Evolutionary conservation across 2,113 vertebrate species (phyloP).

Genomic region (Lepidothrix coronata): DNA sequence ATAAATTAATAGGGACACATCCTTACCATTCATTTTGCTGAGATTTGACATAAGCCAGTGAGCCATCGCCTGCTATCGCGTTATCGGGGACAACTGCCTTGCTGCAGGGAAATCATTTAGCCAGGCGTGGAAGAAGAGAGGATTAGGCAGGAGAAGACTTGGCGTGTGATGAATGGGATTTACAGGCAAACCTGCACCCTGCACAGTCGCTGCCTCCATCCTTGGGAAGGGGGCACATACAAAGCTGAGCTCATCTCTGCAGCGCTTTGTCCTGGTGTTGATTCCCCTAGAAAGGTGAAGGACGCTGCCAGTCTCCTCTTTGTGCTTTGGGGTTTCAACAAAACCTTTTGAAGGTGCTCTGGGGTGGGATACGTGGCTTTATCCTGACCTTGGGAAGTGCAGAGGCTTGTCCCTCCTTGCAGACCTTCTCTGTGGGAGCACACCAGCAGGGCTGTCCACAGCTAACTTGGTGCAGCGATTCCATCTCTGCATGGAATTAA

Average conservation of each 20-base stretch:
- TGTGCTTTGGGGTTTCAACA: neutral
- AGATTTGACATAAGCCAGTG: neutral
- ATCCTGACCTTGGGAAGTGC: neutral
- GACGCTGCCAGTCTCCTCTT: neutral
- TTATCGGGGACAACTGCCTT: neutral
- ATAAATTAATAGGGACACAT: neutral
- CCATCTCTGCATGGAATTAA: neutral
- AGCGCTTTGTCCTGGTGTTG: neutral
- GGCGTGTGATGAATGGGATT: conserved; percentile 25
- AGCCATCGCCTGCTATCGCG: neutral
- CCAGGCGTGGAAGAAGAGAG: neutral
- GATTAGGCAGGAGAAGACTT: neutral
- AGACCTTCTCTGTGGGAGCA: neutral
- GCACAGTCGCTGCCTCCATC: neutral
- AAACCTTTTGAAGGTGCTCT: neutral
- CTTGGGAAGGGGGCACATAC: neutral
- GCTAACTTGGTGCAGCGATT: neutral
- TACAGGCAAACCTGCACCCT: neutral
- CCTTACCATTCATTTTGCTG: neutral
- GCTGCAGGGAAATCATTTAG: conserved; percentile 30
- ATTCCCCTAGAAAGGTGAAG: neutral
- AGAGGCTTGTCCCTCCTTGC: neutral
- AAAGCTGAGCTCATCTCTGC: neutral
- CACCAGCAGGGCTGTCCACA: neutral
- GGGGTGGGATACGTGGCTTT: neutral